phyloP scores from a whole-genome alignment of 2,888 invertebrate genomes.

The Pemphredon lugubris region DNA sequence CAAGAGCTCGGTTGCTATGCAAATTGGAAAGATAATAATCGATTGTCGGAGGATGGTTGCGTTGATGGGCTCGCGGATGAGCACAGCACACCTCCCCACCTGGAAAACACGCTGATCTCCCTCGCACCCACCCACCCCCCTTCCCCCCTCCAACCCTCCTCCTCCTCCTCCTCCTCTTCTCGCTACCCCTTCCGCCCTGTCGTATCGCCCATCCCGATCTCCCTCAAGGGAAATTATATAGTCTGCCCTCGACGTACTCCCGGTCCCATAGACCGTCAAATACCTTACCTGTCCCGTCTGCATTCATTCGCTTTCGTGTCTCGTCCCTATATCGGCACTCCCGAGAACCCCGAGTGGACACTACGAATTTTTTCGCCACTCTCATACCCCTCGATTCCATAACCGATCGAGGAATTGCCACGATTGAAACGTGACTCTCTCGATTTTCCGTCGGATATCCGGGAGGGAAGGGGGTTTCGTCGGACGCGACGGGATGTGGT shows the following conservation, averaged over 20 bases:
- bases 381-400: constrained; percentile 32
- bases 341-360: constrained; percentile 54
- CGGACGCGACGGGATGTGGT: too few species aligned
- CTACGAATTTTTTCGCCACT: constrained; percentile 64
- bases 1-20: constrained; percentile 77
- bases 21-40: constrained; percentile 81
- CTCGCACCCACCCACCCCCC: constrained; percentile 52
- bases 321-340: constrained; percentile 52
- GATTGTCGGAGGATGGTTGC: constrained; percentile 77
- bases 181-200: constrained; percentile 60
- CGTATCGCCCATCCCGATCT: constrained; percentile 76
- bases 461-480: too few species aligned
- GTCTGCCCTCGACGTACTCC: constrained; percentile 71
- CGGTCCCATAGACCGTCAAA: constrained; percentile 71
- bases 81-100: constrained; percentile 71
- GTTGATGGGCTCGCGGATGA: constrained; percentile 78
- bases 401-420: constrained; percentile 24
- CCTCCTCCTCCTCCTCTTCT: constrained; percentile 52
- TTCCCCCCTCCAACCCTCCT: too few species aligned
- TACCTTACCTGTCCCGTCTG: constrained; percentile 75
- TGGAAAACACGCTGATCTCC: constrained; percentile 70
- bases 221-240: constrained; percentile 81
- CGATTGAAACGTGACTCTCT: constrained; percentile 46
- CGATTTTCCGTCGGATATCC: constrained; percentile 34
- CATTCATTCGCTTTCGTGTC: constrained; percentile 69